Evolutionary conservation across 2,113 vertebrate species (phyloP).

Genomic region (Neopipo cinnamomea): DNA sequence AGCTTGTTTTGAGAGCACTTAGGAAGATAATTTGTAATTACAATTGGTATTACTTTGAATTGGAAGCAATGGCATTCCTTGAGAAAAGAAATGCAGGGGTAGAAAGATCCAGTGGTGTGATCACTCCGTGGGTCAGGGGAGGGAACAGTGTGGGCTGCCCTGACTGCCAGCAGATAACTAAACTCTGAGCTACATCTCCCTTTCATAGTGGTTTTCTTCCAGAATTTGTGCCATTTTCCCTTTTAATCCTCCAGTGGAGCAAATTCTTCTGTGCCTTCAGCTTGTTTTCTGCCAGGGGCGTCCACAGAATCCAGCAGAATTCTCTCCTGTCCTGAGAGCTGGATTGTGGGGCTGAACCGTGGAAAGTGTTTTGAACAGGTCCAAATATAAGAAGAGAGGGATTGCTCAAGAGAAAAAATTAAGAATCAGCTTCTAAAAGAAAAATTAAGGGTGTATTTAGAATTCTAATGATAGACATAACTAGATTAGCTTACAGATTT

Average conservation of each 20-base stretch:
- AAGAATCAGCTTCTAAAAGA: background rate
- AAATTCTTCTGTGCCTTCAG: background rate
- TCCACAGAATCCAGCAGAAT: background rate
- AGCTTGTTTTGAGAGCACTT: background rate
- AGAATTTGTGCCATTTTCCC: background rate
- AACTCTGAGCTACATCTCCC: background rate
- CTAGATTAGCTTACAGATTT: background rate
- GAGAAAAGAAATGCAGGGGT: background rate
- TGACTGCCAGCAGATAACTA: background rate
- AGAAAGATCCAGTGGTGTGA: background rate
- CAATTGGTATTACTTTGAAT: background rate
- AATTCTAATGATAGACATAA: background rate
- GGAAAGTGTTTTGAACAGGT: constrained; percentile 17
- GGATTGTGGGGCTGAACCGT: background rate
- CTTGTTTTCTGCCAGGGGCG: background rate
- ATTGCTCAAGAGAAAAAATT: background rate
- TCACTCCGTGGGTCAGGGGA: accelerated
- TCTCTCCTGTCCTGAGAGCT: background rate
- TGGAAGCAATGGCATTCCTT: background rate
- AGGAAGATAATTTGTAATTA: background rate
- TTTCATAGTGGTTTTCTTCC: background rate
- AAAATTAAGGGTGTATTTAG: background rate
- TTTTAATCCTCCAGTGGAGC: background rate
- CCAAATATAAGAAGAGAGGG: background rate
- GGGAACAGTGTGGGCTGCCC: background rate